These are phyloP conservation scores for Rhaphigaster nebulosa DNA, from an alignment of 2,888 invertebrate genomes.

Conservation along the genomic window DNA sequence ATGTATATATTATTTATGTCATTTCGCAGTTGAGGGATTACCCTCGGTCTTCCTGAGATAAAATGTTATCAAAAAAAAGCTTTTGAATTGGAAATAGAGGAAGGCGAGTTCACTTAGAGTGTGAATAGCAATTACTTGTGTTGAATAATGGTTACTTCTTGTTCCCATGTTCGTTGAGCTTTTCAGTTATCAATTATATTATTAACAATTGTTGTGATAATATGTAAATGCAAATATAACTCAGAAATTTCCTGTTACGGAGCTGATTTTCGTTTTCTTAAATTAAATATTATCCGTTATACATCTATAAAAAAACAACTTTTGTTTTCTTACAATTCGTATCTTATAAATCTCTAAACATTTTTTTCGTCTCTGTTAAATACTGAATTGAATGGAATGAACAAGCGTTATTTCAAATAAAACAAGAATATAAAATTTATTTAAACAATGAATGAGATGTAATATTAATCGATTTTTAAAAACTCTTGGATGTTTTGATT, in stretches of 20 bases:
- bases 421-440: too few relatives aligned
- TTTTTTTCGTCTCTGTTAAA: too few relatives aligned
- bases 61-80: background rate
- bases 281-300: background rate
- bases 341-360: too few relatives aligned
- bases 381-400: too few relatives aligned
- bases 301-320: background rate
- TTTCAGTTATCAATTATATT: background rate
- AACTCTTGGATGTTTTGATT: too few relatives aligned
- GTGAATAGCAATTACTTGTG: background rate
- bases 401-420: too few relatives aligned
- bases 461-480: too few relatives aligned
- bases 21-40: background rate
- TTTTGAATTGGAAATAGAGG: background rate
- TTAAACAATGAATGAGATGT: too few relatives aligned
- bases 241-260: background rate
- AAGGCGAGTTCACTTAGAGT: background rate
- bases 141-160: constrained; percentile 27
- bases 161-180: constrained; percentile 2
- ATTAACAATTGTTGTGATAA: constrained; percentile 8
- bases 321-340: too few relatives aligned
- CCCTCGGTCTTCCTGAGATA: background rate
- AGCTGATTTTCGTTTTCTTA: background rate
- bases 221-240: constrained; percentile 12
- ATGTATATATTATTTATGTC: background rate